Conservation (phyloP, 2,888 invertebrate species). For the Ormyrus nitidulus region DNA sequence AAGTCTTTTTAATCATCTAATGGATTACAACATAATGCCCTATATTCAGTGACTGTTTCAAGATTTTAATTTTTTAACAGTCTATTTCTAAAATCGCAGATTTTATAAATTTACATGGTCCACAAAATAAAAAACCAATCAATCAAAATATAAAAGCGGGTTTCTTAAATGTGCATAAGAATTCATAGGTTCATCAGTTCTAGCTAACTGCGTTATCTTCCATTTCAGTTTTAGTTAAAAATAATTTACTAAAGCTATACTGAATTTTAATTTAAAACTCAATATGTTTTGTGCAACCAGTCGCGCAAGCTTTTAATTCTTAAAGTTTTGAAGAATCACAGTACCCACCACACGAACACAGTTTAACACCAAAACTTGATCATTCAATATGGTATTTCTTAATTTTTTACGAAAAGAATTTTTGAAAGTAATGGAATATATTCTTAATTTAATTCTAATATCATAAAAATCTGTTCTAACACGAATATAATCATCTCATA, state of each 20-base stretch:
- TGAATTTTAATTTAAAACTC: slow-evolving; percentile 32
- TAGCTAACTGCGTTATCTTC: background rate
- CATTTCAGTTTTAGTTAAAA: slow-evolving; percentile 21
- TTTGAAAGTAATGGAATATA: slow-evolving; percentile 30
- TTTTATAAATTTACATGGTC: slow-evolving; percentile 23
- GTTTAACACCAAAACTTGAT: slow-evolving; percentile 52
- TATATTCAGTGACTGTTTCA: slow-evolving; percentile 27
- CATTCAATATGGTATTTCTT: slow-evolving; percentile 26
- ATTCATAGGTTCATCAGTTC: slow-evolving; percentile 15
- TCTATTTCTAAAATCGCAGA: slow-evolving; percentile 17
- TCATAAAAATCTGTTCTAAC: slow-evolving; percentile 47
- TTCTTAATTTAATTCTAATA: slow-evolving; percentile 30
- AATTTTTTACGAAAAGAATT: slow-evolving; percentile 32
- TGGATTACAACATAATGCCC: slow-evolving; percentile 17
- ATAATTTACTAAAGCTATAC: slow-evolving; percentile 4
- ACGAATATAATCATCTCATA: slow-evolving; percentile 46
- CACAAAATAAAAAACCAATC: slow-evolving; percentile 13
- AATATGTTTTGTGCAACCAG: slow-evolving; percentile 42
- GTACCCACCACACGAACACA: no score
- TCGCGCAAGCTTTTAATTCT: slow-evolving; percentile 40
- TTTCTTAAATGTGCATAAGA: background rate
- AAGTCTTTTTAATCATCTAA: slow-evolving; percentile 22
- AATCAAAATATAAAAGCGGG: slow-evolving; percentile 35
- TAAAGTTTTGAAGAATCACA: slow-evolving; percentile 46
- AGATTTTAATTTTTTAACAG: slow-evolving; percentile 17